phyloP scores from a whole-genome alignment of 1,140 invertebrate genomes.

The Cotesia chilonis region DNA sequence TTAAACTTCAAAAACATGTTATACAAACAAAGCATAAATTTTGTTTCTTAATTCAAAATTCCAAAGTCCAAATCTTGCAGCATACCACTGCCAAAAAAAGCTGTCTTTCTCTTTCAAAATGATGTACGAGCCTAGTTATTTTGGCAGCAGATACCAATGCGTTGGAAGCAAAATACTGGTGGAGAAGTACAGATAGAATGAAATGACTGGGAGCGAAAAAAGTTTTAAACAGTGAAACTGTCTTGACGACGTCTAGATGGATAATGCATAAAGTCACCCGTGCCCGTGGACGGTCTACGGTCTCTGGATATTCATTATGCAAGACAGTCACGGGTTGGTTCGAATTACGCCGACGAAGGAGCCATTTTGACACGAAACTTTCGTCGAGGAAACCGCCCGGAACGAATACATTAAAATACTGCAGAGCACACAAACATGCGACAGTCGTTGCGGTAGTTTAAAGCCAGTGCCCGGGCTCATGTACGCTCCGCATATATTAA shows the following conservation, averaged over 20 bases:
- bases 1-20: too few relatives aligned
- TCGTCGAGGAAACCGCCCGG: conserved; percentile 48
- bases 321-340: conserved; percentile 36
- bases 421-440: conserved; percentile 50
- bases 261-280: conserved; percentile 39
- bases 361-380: conserved; percentile 43
- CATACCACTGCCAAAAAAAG: too few relatives aligned
- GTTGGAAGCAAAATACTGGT: not conserved
- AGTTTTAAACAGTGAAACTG: conserved; percentile 35
- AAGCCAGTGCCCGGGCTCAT: too few relatives aligned
- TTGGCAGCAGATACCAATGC: too few relatives aligned
- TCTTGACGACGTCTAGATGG: conserved; percentile 32
- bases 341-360: conserved; percentile 40
- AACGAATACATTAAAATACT: conserved; percentile 58
- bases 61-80: too few relatives aligned
- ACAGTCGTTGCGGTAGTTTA: conserved; percentile 51
- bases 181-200: not conserved
- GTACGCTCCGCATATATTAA: conserved; percentile 31
- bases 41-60: too few relatives aligned
- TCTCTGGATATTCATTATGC: conserved; percentile 38
- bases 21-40: too few relatives aligned
- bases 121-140: too few relatives aligned
- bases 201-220: conserved; percentile 8
- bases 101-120: too few relatives aligned
- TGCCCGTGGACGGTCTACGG: not conserved